Evolutionary conservation across 2,797 vertebrate genomes (phyloP).

Genomic region (Amblyraja radiata): DNA sequence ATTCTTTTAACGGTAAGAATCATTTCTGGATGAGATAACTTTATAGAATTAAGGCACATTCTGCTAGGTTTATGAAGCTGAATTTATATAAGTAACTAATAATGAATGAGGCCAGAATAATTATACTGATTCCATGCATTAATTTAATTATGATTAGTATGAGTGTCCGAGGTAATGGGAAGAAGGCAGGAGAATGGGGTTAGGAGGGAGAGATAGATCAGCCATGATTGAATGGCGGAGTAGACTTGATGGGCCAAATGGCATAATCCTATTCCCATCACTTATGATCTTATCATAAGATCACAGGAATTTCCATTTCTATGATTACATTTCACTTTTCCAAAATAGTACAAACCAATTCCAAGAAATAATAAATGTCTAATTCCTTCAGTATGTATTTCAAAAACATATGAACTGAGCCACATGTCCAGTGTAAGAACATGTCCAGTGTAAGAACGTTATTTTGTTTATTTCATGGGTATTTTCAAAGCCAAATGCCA

Average conservation of each 20-base stretch:
- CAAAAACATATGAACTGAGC: background rate
- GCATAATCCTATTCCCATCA: no score
- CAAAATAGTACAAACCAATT: background rate
- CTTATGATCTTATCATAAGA: no score
- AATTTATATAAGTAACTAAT: background rate
- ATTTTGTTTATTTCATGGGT: background rate
- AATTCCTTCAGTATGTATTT: background rate
- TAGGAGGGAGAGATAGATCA: no score
- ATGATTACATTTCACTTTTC: background rate
- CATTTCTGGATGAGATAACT: background rate
- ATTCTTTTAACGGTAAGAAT: background rate
- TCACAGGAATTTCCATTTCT: background rate
- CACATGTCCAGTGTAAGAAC: background rate
- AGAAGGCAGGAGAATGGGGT: no score
- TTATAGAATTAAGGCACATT: background rate
- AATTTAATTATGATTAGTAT: background rate
- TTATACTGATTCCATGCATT: background rate
- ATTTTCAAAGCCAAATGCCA: constrained; percentile 1
- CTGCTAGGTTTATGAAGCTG: background rate
- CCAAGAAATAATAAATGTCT: background rate
- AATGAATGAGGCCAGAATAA: background rate
- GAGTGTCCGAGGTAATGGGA: no score
- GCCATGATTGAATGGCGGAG: no score
- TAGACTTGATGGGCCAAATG: no score
- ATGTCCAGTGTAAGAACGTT: background rate